These are phyloP conservation scores for Tupaia chinensis DNA, from an alignment of 2,113 vertebrate species.

Conservation along the genomic window DNA sequence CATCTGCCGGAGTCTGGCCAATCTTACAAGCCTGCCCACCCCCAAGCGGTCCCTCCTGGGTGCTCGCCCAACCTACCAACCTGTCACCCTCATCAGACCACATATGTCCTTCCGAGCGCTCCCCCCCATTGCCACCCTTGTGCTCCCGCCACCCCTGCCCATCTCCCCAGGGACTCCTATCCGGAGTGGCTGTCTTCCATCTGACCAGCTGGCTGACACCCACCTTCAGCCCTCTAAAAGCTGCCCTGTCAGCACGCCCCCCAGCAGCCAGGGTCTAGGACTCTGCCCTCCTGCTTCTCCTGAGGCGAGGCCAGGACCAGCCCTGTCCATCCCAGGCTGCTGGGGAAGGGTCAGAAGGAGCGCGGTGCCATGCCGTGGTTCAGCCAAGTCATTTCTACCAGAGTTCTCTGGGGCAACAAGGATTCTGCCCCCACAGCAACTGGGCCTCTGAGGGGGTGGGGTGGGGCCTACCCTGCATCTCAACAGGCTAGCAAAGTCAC, in stretches of 20 bases:
- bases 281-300: too few relatives aligned
- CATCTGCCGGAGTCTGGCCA: not conserved
- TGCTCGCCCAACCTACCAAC: too few relatives aligned
- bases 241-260: not conserved
- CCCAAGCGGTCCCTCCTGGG: not conserved
- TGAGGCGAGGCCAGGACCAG: too few relatives aligned
- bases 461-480: not conserved
- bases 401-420: too few relatives aligned
- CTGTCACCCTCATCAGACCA: not conserved
- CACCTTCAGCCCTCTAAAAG: not conserved
- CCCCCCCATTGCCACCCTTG: not conserved
- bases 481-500: rapidly evolving
- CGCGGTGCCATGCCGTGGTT: too few relatives aligned
- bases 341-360: too few relatives aligned
- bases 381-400: too few relatives aligned
- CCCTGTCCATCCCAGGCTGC: too few relatives aligned
- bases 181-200: not conserved
- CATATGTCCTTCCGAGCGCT: not conserved
- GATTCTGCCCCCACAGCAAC: too few relatives aligned
- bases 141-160: not conserved
- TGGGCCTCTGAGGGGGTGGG: too few relatives aligned
- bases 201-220: not conserved
- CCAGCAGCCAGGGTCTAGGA: not conserved
- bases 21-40: not conserved
- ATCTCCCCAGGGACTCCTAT: not conserved